phyloP scores from a whole-genome alignment of 2,888 invertebrate species.

The Portevinia maculata region DNA sequence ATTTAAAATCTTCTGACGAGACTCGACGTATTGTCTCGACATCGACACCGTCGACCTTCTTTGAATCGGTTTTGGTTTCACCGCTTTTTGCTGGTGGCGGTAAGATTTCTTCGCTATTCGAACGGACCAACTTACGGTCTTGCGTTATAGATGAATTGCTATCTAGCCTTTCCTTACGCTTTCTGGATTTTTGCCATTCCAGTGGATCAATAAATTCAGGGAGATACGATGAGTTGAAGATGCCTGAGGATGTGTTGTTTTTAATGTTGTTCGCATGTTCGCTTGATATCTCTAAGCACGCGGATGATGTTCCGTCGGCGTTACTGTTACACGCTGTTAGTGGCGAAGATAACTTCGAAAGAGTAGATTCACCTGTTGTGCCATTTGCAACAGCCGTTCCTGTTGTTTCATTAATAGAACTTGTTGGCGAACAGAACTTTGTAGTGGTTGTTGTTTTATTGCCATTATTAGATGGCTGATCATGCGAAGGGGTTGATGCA shows the following conservation, averaged over 20 bases:
- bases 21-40: slow-evolving; percentile 79
- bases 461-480: slow-evolving; percentile 74
- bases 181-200: slow-evolving; percentile 84
- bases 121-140: slow-evolving; percentile 86
- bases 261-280: slow-evolving; percentile 66
- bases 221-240: slow-evolving; percentile 81
- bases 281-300: slow-evolving; percentile 34
- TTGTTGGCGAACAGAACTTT: slow-evolving; percentile 73
- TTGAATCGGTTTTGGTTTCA: slow-evolving; percentile 40
- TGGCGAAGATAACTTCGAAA: slow-evolving; percentile 53
- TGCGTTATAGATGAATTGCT: slow-evolving; percentile 84
- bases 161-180: slow-evolving; percentile 87
- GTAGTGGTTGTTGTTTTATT: slow-evolving; percentile 71
- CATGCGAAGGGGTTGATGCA: slow-evolving; percentile 76
- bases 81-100: slow-evolving; percentile 77
- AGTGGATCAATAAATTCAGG: slow-evolving; percentile 82
- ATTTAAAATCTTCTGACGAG: slow-evolving; percentile 81
- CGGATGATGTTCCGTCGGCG: slow-evolving; percentile 59
- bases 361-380: slow-evolving; percentile 66
- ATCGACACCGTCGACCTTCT: slow-evolving; percentile 62
- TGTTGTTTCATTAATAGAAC: slow-evolving; percentile 61
- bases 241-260: slow-evolving; percentile 74
- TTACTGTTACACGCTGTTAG: slow-evolving; percentile 38
- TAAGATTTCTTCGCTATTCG: slow-evolving; percentile 85
- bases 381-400: slow-evolving; percentile 45